Conservation (phyloP, 2,797 vertebrate genomes). For the Melopsittacus undulatus region DNA sequence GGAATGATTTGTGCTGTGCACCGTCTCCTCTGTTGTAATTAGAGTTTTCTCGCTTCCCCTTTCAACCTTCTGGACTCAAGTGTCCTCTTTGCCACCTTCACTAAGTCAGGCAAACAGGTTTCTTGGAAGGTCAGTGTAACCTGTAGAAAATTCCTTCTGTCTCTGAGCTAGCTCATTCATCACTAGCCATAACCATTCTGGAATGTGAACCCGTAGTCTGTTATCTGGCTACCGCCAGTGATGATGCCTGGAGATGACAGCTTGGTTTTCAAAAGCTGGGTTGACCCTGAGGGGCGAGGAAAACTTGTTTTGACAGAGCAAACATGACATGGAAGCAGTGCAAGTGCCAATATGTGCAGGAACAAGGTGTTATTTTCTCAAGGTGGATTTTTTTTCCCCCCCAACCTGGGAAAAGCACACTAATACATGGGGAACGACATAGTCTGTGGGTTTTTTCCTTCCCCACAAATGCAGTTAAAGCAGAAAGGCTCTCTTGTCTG, state of each 20-base stretch:
- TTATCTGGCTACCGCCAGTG: constrained; percentile 50
- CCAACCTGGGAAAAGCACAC: neutral
- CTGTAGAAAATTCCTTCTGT: constrained; percentile 64
- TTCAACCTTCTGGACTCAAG: neutral
- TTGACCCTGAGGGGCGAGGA: constrained; percentile 59
- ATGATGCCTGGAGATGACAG: constrained; percentile 62
- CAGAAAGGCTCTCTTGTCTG: neutral
- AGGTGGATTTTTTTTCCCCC: neutral
- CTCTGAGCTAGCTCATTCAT: constrained; percentile 58
- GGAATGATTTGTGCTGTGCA: neutral
- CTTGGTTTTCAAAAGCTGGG: constrained; percentile 65
- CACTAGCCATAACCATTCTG: constrained; percentile 45
- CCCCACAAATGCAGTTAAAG: neutral
- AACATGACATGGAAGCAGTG: constrained; percentile 34
- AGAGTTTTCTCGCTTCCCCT: neutral
- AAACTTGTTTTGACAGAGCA: constrained; percentile 68
- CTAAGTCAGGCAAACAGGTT: constrained; percentile 34
- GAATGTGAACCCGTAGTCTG: constrained; percentile 58
- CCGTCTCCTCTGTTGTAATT: neutral
- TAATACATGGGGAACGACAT: neutral
- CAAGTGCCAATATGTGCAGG: constrained; percentile 26
- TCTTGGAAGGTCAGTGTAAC: constrained; percentile 64
- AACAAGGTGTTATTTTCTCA: constrained; percentile 46
- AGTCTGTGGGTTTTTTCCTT: neutral
- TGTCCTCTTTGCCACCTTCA: neutral